A percentile compares a stretch with the other conserved stretches of the same genome.
Evolutionary conservation across 2,797 vertebrate species (phyloP).

Genomic region (Fistularia tabacaria): DNA sequence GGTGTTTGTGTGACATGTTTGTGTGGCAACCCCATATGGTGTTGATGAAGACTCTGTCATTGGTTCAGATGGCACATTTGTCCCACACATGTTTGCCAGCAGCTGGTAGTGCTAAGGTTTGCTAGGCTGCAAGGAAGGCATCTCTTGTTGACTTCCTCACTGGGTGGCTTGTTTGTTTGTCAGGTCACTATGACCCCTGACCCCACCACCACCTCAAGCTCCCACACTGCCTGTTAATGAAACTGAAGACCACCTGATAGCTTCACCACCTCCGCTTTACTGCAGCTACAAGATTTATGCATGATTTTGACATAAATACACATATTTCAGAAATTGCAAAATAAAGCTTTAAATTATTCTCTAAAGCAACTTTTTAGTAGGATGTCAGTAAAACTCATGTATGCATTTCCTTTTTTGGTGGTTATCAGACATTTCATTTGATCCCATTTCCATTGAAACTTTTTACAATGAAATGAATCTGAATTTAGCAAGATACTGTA

Average conservation of each 20-base stretch:
- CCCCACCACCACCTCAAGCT: conserved; percentile 50
- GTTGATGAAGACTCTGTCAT: conserved; percentile 55
- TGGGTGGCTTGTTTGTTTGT: conserved; percentile 69
- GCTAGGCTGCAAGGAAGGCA: conserved; percentile 39
- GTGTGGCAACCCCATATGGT: conserved; percentile 54
- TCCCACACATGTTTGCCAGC: conserved; percentile 70
- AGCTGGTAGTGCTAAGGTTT: conserved; percentile 54
- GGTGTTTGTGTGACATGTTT: conserved; percentile 54
- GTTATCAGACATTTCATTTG: too few relatives aligned
- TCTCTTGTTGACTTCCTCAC: conserved; percentile 64
- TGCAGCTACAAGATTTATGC: conserved; percentile 4
- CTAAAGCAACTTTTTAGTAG: too few relatives aligned
- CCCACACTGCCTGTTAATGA: conserved; percentile 37
- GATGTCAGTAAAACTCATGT: too few relatives aligned
- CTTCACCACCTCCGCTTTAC: background rate
- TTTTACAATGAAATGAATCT: too few relatives aligned
- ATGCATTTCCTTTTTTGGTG: too few relatives aligned
- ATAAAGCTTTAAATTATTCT: too few relatives aligned
- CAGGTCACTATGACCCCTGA: conserved; percentile 56
- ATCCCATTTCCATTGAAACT: too few relatives aligned
- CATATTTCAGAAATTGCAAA: too few relatives aligned
- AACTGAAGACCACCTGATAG: conserved; percentile 37
- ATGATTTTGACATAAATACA: conserved; percentile 7
- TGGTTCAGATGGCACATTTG: conserved; percentile 68
- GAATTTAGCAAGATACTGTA: conserved; percentile 1